These are phyloP conservation scores for Calephelis perditalis DNA, from an alignment of 2,888 invertebrate genomes.

Conservation along the genomic window DNA sequence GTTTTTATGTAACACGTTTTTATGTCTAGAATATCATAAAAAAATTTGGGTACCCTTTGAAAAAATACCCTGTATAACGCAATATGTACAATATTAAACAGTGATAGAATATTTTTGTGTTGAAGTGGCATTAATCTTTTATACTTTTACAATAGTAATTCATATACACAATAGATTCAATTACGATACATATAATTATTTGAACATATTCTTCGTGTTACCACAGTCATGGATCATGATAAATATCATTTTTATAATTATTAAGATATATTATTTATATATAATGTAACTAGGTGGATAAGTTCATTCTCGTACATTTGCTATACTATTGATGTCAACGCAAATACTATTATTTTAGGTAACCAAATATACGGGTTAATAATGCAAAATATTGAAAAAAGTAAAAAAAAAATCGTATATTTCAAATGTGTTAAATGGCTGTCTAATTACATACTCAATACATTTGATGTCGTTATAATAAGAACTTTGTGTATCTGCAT, in stretches of 20 bases:
- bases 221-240: background rate
- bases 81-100: background rate
- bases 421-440: background rate
- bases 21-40: too few relatives aligned
- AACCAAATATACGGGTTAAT: background rate
- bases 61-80: background rate
- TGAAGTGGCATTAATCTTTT: constrained; percentile 3
- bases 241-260: background rate
- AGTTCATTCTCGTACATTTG: constrained; percentile 1
- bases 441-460: background rate
- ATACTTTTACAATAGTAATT: too few relatives aligned
- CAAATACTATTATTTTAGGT: constrained; percentile 1
- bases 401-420: background rate
- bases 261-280: background rate
- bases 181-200: background rate
- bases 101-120: constrained; percentile 11
- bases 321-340: background rate
- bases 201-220: constrained; percentile 3
- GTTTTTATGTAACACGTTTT: too few relatives aligned
- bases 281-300: background rate
- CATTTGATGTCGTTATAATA: constrained; percentile 5
- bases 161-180: too few relatives aligned
- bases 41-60: too few relatives aligned
- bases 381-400: constrained; percentile 1
- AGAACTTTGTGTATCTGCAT: constrained; percentile 1